Evolutionary conservation across 2,113 vertebrate genomes (phyloP), one percentile per base, ranked within the genome.

Genomic region (Elachura formosa): DNA sequence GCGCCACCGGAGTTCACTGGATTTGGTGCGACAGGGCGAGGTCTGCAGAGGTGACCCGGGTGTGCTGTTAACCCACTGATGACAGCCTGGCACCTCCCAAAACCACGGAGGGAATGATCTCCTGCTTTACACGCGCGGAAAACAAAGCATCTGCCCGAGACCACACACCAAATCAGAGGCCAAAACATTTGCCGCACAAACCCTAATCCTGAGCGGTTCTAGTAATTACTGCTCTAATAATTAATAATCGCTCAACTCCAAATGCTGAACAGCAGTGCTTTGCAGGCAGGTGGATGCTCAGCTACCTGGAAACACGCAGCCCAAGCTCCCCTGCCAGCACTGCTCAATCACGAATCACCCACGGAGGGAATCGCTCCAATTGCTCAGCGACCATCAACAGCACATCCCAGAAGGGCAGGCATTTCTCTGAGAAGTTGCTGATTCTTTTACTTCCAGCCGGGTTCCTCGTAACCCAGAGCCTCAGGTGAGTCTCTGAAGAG

Each of bases 371-470:
- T 26, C 1, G 0, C 14, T 63, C 51, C 21, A n/a, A 31, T 76
- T 83, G 11, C 2, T 58, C 80, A 51, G 46, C 20, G 82, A 81
- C 79, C 87, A 51, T 29, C 48, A 51, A 25, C 48, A 40, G n/a
- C 0, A 5, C 13, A 7, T 36, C 73, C 76, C 68, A 58, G n/a
- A 86, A 58, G 34, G 52, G 15, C 55, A 75, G 21, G 38, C 25
- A 29, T 5, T 69, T 10, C 28, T 56, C 58, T 0, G 1, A 20
- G 7, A 46, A 52, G 41, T 5, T 6, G 17, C 46, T 66, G 25
- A 5, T 48, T 56, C 55, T 56, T 26, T 54, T 59, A 28, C 43
- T 58, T 68, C 12, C 71, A 69, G 20, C 23, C 67, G 7, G 61
- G 10, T 61, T 54, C 41, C 55, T 22, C 12, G 25, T 13, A 34